phyloP scores from a whole-genome alignment of 2,797 vertebrate genomes.

The Vultur gryphus region DNA sequence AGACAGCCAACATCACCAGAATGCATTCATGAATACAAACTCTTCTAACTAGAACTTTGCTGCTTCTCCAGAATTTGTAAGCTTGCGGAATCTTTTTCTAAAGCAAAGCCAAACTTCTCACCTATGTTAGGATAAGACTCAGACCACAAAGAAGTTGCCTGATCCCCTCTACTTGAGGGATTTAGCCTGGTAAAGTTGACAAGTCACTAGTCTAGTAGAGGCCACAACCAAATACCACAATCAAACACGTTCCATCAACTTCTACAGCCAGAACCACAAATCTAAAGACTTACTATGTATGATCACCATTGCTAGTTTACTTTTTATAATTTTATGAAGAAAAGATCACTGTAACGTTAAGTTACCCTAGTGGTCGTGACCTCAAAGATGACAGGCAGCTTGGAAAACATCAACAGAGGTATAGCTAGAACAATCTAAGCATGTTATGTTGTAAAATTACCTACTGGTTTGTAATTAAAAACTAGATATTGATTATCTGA shows the following conservation, averaged over 20 bases:
- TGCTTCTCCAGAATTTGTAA: background rate
- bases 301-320: background rate
- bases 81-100: background rate
- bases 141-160: background rate
- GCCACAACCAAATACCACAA: background rate
- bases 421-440: background rate
- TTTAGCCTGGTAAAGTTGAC: background rate
- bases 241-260: background rate
- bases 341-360: background rate
- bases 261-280: background rate
- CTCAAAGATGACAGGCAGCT: background rate
- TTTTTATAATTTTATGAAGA: background rate
- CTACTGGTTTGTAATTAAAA: background rate
- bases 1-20: background rate
- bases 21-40: background rate
- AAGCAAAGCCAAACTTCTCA: background rate
- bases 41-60: background rate
- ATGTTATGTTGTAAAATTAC: background rate
- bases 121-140: background rate
- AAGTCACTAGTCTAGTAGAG: background rate
- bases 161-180: background rate
- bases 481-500: background rate
- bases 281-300: background rate
- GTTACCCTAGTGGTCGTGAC: background rate
- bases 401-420: background rate